Base-by-base conservation (phyloP, 2,797 vertebrate species). In the Betta splendens region DNA sequence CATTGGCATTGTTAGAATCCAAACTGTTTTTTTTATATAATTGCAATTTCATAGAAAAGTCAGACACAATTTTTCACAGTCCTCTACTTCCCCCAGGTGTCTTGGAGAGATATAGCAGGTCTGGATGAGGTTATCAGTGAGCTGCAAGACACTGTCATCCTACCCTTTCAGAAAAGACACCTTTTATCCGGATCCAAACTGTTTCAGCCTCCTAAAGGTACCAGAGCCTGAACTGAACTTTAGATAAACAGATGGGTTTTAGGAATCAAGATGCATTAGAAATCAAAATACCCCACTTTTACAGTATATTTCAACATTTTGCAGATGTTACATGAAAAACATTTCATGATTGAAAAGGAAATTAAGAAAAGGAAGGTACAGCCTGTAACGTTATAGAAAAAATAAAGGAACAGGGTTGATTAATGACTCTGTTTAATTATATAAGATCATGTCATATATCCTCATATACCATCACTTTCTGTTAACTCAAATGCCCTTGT, bases 171-270 rank as follows among this genome's bases (percentile, higher is more conserved):
- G 84, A 99, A 98, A 85, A 94, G 94, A 61, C 94, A 98, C 16
- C 91, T 99, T 35, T 93, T 98, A 86, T 86, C 92, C 46, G 94
- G 93, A 77, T 99, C 97, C 54, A 96, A 94, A 79, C 95, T 99
- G 42, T 89, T 98, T 31, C 97, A 98, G 73, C 97, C 97, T 52
- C 97, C 97, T n/a, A 97, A 96, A 96, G 97, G 97, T 98, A 92
- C 60, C 10, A 9, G 6, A 47, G 9, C 8, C 3, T 26, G 17
- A 23, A 42, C 29, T 23, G 15, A 60, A 48, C n/a, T 31, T 21
- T 6, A 31, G 5, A 10, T n/a, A n/a, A n/a, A n/a, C n/a, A n/a
- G n/a, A n/a, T n/a, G n/a, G n/a, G 29, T 38, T 15, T 5, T 33
- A 6, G 5, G 1, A 17, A n/a, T n/a, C n/a, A n/a, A n/a, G n/a